These are phyloP conservation scores for Actinopyga echinites DNA, from an alignment of 53 echinoderm and acorn worm genomes.

Conservation along the genomic window DNA sequence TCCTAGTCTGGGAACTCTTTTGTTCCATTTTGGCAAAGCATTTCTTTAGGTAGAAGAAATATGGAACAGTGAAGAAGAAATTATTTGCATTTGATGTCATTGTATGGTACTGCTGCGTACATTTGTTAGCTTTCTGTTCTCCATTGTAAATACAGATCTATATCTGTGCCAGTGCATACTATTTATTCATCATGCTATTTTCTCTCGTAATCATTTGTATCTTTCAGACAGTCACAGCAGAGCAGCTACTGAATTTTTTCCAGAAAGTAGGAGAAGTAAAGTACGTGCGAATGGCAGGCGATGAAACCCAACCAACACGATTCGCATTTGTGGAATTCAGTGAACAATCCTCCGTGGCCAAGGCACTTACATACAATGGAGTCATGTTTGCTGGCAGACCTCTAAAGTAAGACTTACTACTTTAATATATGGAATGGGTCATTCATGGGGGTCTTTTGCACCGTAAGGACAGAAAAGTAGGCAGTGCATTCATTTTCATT, in stretches of 20 bases:
- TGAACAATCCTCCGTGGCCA: constrained; percentile 84
- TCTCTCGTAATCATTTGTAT: too few species aligned
- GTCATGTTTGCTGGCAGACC: constrained; percentile 99
- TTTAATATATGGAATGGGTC: too few species aligned
- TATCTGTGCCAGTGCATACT: too few species aligned
- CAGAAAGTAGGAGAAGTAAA: constrained; percentile 97
- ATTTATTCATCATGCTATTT: too few species aligned
- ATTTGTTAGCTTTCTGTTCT: too few species aligned
- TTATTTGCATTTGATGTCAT: too few species aligned
- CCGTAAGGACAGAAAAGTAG: not conserved
- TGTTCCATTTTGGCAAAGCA: too few species aligned
- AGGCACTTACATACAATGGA: constrained; percentile 90
- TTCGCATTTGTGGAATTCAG: constrained; percentile 99
- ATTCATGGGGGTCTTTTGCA: not conserved
- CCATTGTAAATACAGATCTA: too few species aligned
- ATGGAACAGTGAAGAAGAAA: too few species aligned
- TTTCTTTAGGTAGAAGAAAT: too few species aligned
- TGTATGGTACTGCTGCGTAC: too few species aligned
- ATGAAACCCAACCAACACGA: constrained; percentile 96
- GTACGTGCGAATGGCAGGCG: constrained; percentile 98
- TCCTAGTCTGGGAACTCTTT: too few species aligned
- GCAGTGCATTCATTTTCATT: not conserved
- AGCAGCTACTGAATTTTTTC: constrained; percentile 93
- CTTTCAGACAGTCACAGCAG: constrained; percentile 84
- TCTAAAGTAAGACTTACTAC: constrained; percentile 72